Percentiles rank a stretch among this genome's conserved stretches.
Evolutionary conservation across 2,797 vertebrate genomes (phyloP).

Genomic region (Champsocephalus gunnari): DNA sequence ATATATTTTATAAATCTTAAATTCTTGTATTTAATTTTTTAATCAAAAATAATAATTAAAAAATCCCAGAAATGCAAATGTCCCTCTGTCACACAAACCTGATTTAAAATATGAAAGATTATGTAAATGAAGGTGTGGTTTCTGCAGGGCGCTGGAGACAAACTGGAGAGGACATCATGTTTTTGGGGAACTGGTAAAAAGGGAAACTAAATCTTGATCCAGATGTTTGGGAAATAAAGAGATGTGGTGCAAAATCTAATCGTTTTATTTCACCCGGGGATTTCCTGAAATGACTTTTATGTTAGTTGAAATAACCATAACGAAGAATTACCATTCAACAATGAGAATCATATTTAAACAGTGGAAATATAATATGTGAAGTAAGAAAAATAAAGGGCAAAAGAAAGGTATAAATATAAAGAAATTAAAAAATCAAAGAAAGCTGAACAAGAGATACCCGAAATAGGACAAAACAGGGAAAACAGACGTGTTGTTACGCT

Average conservation of each 20-base stretch:
- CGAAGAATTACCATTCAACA: too few species aligned
- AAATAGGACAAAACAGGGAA: too few species aligned
- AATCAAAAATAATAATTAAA: background rate
- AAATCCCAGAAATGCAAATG: background rate
- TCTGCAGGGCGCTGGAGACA: conserved; percentile 16
- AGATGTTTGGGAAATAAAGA: conserved; percentile 54
- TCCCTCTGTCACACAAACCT: background rate
- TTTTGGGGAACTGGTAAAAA: conserved; percentile 28
- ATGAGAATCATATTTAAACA: too few species aligned
- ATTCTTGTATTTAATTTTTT: background rate
- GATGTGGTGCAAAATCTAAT: conserved; percentile 26
- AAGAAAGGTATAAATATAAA: too few species aligned
- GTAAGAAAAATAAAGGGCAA: too few species aligned
- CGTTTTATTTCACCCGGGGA: background rate
- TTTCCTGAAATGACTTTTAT: too few species aligned
- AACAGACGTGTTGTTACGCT: too few species aligned
- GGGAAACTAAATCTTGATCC: conserved; percentile 22
- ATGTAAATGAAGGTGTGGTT: background rate
- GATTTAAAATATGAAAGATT: background rate
- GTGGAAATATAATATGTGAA: too few species aligned
- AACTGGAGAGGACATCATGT: background rate
- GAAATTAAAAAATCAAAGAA: too few species aligned
- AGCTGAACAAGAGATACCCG: too few species aligned
- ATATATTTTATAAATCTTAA: too few species aligned
- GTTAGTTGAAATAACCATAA: too few species aligned